Evolutionary conservation across 2,888 invertebrate genomes (phyloP).

Genomic region (Anorthoa munda): DNA sequence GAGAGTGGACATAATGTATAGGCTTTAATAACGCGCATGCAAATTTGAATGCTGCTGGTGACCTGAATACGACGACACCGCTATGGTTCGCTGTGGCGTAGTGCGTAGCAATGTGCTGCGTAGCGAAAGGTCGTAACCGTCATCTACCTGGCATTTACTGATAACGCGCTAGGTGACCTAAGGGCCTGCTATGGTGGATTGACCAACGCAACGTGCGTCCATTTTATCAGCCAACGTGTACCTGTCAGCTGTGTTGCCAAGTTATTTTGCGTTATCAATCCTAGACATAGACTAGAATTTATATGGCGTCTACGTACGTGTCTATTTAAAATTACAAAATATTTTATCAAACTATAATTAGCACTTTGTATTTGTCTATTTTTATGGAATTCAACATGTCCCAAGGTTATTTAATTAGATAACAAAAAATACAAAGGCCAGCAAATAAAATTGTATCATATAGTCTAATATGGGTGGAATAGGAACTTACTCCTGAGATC

Average conservation of each 20-base stretch:
- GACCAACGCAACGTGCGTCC: slow-evolving; percentile 36
- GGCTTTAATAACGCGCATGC: slow-evolving; percentile 72
- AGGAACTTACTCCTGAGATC: neutral
- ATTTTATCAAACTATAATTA: slow-evolving; percentile 31
- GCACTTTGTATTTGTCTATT: slow-evolving; percentile 11
- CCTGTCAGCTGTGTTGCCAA: slow-evolving; percentile 28
- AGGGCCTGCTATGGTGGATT: slow-evolving; percentile 22
- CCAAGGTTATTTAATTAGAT: neutral
- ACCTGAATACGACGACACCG: slow-evolving; percentile 73
- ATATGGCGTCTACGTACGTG: slow-evolving; percentile 35
- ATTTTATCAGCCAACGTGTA: slow-evolving; percentile 47
- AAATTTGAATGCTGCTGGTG: slow-evolving; percentile 74
- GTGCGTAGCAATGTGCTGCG: slow-evolving; percentile 71
- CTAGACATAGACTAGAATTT: slow-evolving; percentile 30
- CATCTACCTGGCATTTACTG: slow-evolving; percentile 9
- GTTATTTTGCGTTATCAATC: slow-evolving; percentile 27
- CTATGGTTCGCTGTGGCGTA: slow-evolving; percentile 53
- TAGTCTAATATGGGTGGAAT: neutral
- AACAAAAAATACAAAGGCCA: neutral
- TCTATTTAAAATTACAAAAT: slow-evolving; percentile 28
- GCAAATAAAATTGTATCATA: neutral
- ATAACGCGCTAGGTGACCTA: slow-evolving; percentile 50
- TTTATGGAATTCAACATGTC: neutral
- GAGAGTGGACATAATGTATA: slow-evolving; percentile 20
- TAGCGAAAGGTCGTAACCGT: slow-evolving; percentile 66